Evolutionary conservation across 2,113 vertebrate genomes (phyloP).

Genomic region (Mesitornis unicolor): DNA sequence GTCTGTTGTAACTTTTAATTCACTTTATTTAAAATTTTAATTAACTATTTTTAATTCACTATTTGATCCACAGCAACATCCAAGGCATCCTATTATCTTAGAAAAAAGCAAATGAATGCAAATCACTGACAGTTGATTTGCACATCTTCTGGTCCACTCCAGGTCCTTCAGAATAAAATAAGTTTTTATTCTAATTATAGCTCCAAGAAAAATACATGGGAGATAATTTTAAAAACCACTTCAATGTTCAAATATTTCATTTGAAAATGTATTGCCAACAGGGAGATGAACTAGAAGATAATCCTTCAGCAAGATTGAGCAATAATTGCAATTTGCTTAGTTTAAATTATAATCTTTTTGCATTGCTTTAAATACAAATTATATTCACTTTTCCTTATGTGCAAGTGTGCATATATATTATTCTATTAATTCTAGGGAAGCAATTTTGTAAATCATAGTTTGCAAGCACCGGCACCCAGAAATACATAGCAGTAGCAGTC

Average conservation of each 20-base stretch:
- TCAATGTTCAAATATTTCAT: conserved; percentile 62
- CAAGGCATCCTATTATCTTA: conserved; percentile 45
- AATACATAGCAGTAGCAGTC: not conserved
- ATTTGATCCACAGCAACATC: conserved; percentile 42
- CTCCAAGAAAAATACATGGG: conserved; percentile 44
- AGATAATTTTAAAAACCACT: conserved; percentile 59
- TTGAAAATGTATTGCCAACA: conserved; percentile 60
- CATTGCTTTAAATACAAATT: conserved; percentile 50
- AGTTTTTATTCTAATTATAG: conserved; percentile 55
- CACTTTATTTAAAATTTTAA: conserved; percentile 35
- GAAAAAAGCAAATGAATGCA: conserved; percentile 31
- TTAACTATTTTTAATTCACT: conserved; percentile 50
- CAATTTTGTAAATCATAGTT: conserved; percentile 7
- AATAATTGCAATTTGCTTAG: conserved; percentile 65
- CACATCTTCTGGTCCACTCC: conserved; percentile 44
- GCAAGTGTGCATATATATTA: conserved; percentile 23
- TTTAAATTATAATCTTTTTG: conserved; percentile 59
- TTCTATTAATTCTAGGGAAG: conserved; percentile 44
- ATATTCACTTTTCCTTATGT: conserved; percentile 27
- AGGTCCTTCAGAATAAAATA: conserved; percentile 62
- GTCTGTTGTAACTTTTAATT: conserved; percentile 1
- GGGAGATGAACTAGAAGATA: conserved; percentile 64
- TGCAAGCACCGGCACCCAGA: not conserved
- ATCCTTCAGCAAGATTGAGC: conserved; percentile 55
- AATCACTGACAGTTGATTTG: conserved; percentile 46